Evolutionary conservation across 2,797 vertebrate species (phyloP), one percentile per base, ranked within the genome.

Genomic region (Hapalemur alaotrensis): DNA sequence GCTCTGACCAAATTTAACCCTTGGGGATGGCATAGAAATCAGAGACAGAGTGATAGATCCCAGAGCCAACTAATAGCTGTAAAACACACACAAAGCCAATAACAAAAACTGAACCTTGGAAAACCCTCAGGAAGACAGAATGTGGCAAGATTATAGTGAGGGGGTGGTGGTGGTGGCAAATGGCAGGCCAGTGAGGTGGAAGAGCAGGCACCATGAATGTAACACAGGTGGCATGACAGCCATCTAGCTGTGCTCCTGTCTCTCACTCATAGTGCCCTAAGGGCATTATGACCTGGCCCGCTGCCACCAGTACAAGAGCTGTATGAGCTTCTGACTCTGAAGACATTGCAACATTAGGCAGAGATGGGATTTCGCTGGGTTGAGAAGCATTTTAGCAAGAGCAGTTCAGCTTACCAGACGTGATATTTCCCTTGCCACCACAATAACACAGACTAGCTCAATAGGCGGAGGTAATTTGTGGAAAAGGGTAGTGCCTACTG

Each of bases 361-460:
- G 5, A 78, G 11, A 28, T 43, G 25, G 28, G 23, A 35, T 79
- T 10, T 72, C 3, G 0, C 23, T 82, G 13, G 5, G 35, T 30
- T 30, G 9, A 89, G 46, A 61, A 78, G 13, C 9, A 83, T 92
- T 75, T 84, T 80, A 93, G 80, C n/a, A 83, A 48, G 69, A n/a
- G 4, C 5, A 32, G 5, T 57, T 46, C 14, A 30, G 8, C 14
- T 50, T 89, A 4, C 38, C 30, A 83, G 41, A 46, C 0, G 4
- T 8, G 1, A 3, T 11, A 10, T 11, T 69, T 80, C 57, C 14
- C n/a, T 17, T 72, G 63, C 4, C 22, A 46, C 7, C 20, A 12
- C 30, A 17, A 9, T 18, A 43, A 28, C 4, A 54, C 0, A 35
- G 4, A 25, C 3, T 76, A 81, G 38, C 1, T 73, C 67, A 80